Evolutionary conservation across 1,140 invertebrate species (phyloP), one percentile per base, ranked within the genome.

Genomic region (Drosophila kohkoa): DNA sequence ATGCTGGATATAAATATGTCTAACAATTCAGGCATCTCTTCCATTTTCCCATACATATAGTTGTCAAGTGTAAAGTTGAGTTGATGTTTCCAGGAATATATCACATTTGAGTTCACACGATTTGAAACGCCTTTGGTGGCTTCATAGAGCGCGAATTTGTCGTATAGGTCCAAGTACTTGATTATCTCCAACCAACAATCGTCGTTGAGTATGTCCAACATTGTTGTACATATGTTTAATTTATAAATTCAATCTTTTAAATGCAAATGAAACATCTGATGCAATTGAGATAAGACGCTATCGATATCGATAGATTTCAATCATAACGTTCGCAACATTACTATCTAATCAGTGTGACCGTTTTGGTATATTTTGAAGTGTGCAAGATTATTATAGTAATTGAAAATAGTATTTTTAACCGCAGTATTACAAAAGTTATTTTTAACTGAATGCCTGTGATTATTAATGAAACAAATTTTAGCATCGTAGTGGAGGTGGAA

Each of bases 91-190:
- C 70, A 73, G 11, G 4, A 11, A 20, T 32, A 51, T 11, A 11
- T 13, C 5, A 72, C 28, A 41, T 72, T 72, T 2, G 4, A 3
- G 11, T 59, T 58, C 5, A 58, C 20, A 8, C 63, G 63, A n/a
- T 11, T 20, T 3, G 63, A 16, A 0, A 4, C 3, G 28, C 57
- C 15, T 16, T 67, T 41, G 0, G 63, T 45, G 43, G 70, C 70
- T 11, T 45, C 46, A n/a, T 35, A 59, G 11, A 72, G 3, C 3
- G 3, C 1, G 3, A 67, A 5, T 45, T 72, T 63, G n/a, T 73
- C 63, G 28, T 51, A 67, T 0, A 73, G 54, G 2, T 11, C 13
- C 0, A 43, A 43, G 41, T 13, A 43, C 10, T 11, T 25, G 2
- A 45, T 28, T 45, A 10, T 43, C 5, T 4, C 41, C n/a, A 43